Evolutionary conservation across 2,797 vertebrate genomes (phyloP).

Genomic region (Crocidura indochinensis): DNA sequence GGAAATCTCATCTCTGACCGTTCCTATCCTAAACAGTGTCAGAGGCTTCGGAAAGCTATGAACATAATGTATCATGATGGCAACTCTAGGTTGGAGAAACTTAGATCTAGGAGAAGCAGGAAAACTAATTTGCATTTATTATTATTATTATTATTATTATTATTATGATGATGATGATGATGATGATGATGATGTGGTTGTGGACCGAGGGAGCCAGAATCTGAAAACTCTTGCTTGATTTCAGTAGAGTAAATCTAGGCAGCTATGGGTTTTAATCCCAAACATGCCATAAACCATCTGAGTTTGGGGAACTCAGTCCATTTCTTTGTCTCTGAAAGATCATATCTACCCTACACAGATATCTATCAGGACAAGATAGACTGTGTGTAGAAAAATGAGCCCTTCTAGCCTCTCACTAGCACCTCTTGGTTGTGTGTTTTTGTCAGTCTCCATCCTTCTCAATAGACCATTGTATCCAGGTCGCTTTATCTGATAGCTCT

Average conservation of each 20-base stretch:
- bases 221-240: background rate
- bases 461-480: constrained; percentile 4
- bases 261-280: background rate
- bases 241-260: background rate
- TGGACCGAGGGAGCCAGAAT: background rate
- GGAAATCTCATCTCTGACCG: background rate
- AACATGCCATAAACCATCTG: background rate
- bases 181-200: too few species aligned
- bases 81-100: constrained; percentile 10
- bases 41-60: too few species aligned
- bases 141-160: too few species aligned
- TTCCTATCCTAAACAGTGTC: constrained; percentile 18
- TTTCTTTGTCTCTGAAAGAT: constrained; percentile 12
- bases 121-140: background rate
- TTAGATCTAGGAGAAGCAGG: background rate
- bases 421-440: background rate
- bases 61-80: background rate
- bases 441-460: background rate
- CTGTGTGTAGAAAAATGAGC: background rate
- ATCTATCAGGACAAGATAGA: background rate
- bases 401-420: background rate
- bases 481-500: background rate
- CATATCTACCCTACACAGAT: background rate
- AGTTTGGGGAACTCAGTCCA: background rate
- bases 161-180: too few species aligned